Evolutionary conservation across 2,888 invertebrate species (phyloP).

Genomic region (Sinopyrophorus schimmeli): DNA sequence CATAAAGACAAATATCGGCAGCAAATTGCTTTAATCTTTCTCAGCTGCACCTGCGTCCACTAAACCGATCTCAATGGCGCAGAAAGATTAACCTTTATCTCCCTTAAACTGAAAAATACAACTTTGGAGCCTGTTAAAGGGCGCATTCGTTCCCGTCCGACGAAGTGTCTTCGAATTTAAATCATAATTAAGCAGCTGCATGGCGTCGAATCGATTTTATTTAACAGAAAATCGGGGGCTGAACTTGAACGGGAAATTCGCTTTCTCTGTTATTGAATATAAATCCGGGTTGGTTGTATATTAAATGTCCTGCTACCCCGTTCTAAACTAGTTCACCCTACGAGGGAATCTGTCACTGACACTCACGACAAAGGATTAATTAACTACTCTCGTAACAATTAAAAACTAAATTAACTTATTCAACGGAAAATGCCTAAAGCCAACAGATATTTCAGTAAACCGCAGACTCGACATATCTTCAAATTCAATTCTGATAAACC

Average conservation of each 20-base stretch:
- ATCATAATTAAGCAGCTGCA: not conserved
- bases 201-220: too few relatives aligned
- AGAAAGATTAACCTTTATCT: slow-evolving; percentile 26
- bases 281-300: slow-evolving; percentile 27
- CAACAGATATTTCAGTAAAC: not conserved
- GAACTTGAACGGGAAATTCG: slow-evolving; percentile 23
- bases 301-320: slow-evolving; percentile 23
- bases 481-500: not conserved
- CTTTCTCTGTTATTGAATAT: slow-evolving; percentile 25
- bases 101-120: slow-evolving; percentile 9
- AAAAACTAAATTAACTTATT: slow-evolving; percentile 36
- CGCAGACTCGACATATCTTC: not conserved
- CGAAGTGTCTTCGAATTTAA: not conserved
- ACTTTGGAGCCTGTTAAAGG: not conserved
- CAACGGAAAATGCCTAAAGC: slow-evolving; percentile 10
- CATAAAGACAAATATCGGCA: slow-evolving; percentile 45
- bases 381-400: slow-evolving; percentile 42
- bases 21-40: slow-evolving; percentile 47
- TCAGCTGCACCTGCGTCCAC: slow-evolving; percentile 44
- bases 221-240: slow-evolving; percentile 19
- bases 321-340: slow-evolving; percentile 31
- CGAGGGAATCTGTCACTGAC: slow-evolving; percentile 42
- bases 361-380: slow-evolving; percentile 44
- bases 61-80: slow-evolving; percentile 26
- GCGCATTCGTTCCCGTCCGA: not conserved